phyloP scores from a whole-genome alignment of 2,797 vertebrate species.

The Helicolenus hilgendorfi region DNA sequence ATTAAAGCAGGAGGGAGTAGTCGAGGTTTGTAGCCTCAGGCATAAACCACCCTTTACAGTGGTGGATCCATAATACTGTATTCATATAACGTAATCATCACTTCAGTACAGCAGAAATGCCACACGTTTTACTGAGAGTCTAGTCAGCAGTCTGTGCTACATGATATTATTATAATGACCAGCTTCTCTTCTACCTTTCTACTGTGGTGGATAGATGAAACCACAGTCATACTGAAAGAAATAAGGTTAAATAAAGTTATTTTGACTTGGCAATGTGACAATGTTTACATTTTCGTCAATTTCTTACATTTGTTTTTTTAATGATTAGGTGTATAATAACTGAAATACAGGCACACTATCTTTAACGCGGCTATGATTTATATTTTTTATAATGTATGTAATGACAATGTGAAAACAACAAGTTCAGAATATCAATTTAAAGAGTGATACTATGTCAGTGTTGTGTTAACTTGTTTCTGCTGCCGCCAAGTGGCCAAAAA shows the following conservation, averaged over 20 bases:
- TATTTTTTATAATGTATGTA: background rate
- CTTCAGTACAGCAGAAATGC: constrained; percentile 3
- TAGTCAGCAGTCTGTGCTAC: background rate
- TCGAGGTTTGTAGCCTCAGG: constrained; percentile 27
- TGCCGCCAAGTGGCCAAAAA: background rate
- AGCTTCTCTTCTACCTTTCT: background rate
- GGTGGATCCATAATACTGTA: constrained; percentile 15
- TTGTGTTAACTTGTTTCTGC: background rate
- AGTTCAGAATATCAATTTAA: background rate
- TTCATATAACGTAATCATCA: background rate
- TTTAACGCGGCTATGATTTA: background rate
- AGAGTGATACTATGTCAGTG: background rate
- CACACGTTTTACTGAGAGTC: background rate
- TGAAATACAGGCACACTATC: background rate
- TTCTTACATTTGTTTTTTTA: background rate
- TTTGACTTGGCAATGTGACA: background rate
- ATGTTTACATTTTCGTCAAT: background rate
- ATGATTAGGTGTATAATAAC: too few relatives aligned
- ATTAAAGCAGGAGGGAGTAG: background rate
- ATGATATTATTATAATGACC: background rate
- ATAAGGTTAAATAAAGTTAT: background rate
- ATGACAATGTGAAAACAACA: background rate
- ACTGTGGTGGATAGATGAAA: background rate
- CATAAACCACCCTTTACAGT: background rate
- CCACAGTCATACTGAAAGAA: background rate